A percentile compares a stretch with the other conserved stretches of the same genome.
phyloP scores from a whole-genome alignment of 1,140 invertebrate genomes.

The Magallana gigas region DNA sequence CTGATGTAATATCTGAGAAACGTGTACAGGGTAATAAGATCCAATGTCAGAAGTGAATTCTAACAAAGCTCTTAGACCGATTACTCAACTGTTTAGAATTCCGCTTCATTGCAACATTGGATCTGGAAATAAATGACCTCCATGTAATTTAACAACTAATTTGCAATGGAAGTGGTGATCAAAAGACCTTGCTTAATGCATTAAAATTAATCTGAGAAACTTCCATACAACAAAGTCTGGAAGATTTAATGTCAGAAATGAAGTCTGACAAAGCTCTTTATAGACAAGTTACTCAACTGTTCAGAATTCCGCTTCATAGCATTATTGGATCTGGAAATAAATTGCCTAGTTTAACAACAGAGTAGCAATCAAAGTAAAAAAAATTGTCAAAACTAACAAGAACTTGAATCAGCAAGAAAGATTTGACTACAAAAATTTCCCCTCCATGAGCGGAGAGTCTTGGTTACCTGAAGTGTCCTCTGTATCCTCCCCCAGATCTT shows the following conservation, averaged over 20 bases:
- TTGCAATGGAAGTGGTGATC: background rate
- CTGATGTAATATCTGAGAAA: background rate
- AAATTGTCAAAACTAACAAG: background rate
- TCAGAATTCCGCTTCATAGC: slow-evolving; percentile 26
- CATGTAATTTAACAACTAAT: background rate
- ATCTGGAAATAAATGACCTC: slow-evolving; percentile 44
- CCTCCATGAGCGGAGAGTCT: background rate
- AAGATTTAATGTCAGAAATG: too few relatives aligned
- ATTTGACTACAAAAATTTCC: background rate
- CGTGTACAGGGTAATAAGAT: background rate
- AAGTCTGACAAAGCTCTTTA: background rate
- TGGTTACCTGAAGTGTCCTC: slow-evolving; percentile 35
- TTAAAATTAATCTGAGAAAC: too few relatives aligned
- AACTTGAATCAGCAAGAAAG: background rate
- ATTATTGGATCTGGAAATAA: slow-evolving; percentile 47
- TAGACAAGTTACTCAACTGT: slow-evolving; percentile 39
- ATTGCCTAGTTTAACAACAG: background rate
- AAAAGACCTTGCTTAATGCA: too few relatives aligned
- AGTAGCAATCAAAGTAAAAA: background rate
- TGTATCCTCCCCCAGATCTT: slow-evolving; percentile 22
- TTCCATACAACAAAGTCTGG: too few relatives aligned
- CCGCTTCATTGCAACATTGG: slow-evolving; percentile 32
- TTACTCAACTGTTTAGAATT: slow-evolving; percentile 41
- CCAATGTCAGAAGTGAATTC: slow-evolving; percentile 30
- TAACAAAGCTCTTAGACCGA: slow-evolving; percentile 10